phyloP scores from a whole-genome alignment of 2,113 vertebrate genomes.

The Arizona elegans region DNA sequence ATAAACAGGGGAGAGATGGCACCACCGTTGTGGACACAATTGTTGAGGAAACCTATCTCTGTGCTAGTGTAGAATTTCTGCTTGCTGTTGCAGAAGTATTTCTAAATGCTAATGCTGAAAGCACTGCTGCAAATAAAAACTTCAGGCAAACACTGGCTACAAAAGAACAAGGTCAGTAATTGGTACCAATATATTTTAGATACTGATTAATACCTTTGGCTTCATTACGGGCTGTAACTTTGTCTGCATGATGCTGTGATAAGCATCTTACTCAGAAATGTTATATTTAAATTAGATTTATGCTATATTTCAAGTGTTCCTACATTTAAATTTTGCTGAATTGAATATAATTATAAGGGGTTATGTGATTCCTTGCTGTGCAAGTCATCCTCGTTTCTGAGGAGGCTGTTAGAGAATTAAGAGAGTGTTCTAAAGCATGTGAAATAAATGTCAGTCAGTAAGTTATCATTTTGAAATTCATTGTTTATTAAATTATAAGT shows the following conservation, averaged over 20 bases:
- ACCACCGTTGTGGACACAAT: slow-evolving; percentile 73
- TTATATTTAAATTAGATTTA: neutral
- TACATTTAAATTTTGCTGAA: neutral
- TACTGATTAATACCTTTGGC: neutral
- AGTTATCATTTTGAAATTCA: neutral
- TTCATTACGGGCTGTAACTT: neutral
- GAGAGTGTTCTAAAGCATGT: neutral
- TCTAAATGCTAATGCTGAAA: slow-evolving; percentile 81
- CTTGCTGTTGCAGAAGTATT: slow-evolving; percentile 90
- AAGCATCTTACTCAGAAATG: neutral
- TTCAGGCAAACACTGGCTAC: slow-evolving; percentile 64
- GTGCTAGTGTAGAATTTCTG: slow-evolving; percentile 95
- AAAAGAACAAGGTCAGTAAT: slow-evolving; percentile 76
- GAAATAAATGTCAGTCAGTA: neutral
- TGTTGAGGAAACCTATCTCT: slow-evolving; percentile 90
- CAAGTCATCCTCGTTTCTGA: neutral
- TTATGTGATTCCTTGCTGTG: neutral
- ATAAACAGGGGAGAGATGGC: slow-evolving; percentile 82
- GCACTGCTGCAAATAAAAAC: slow-evolving; percentile 71
- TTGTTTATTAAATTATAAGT: neutral
- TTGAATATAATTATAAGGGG: neutral
- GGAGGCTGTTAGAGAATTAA: neutral
- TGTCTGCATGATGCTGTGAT: neutral
- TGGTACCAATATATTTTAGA: neutral
- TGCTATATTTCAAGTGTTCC: neutral